Evolutionary conservation across 2,888 invertebrate species (phyloP), one percentile per base, ranked within the genome.

Genomic region (Diloba caeruleocephala): DNA sequence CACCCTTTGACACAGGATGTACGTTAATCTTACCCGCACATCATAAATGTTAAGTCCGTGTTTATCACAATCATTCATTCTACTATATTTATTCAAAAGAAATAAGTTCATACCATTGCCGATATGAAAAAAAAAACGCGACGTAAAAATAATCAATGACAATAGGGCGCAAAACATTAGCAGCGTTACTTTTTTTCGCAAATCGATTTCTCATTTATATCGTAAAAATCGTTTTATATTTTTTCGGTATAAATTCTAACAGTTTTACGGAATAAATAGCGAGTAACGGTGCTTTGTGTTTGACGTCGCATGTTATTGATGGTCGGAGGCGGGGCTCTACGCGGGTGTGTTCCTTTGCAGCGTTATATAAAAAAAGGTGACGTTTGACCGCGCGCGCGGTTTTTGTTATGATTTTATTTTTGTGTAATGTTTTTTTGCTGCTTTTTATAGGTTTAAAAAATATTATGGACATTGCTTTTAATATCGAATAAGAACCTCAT

Each of bases 241-340:
- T 70, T 70, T 59, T 50, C 37, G 28, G 43, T 52, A 59, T 17
- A 73, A 74, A 70, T 61, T 56, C 55, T 73, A 74, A 71, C 71
- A 71, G 68, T 71, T 71, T 71, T 71, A 71, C 38, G 68, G 66
- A 71, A 71, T 71, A 71, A 72, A 72, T 65, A 68, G 53, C 67
- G 66, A 61, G 57, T 69, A 72, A 73, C 68, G 59, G 65, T 59
- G 78, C 69, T 79, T 86, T 86, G 83, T 86, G 76, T 60, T 66
- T 82, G 82, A 79, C 81, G 68, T 72, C 63, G 65, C 64, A 50
- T 68, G 69, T 82, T 85, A 87, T 87, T 87, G 87, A 87, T 85
- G 85, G 81, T 65, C 26, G 68, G 62, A 78, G 84, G 86, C 84
- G 86, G 77, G 81, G 83, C 77, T 57, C 78, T 51, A 75, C 72